A percentile compares a stretch with the other conserved stretches of the same genome.
These are phyloP conservation scores for Yponomeuta evonymella DNA, from an alignment of 2,888 invertebrate species.

Conservation along the genomic window DNA sequence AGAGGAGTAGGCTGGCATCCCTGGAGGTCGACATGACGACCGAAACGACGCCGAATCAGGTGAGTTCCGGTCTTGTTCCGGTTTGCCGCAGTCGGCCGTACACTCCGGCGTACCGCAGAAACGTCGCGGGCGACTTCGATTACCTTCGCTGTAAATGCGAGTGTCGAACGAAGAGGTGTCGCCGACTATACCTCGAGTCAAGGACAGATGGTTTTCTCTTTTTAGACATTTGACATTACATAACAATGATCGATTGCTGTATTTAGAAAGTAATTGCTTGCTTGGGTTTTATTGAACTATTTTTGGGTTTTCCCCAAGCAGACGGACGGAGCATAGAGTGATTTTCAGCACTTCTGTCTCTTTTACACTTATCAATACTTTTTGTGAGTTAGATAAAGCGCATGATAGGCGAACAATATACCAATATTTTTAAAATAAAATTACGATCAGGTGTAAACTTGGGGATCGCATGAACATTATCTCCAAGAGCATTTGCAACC, in stretches of 20 bases:
- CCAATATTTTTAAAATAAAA: too few relatives aligned
- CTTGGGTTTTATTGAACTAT: background rate
- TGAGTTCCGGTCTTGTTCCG: conserved; percentile 28
- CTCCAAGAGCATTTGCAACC: too few relatives aligned
- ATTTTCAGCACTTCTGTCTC: background rate
- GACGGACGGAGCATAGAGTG: background rate
- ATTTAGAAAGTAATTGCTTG: background rate
- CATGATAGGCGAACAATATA: background rate
- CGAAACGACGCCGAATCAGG: conserved; percentile 72
- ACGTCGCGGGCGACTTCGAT: background rate
- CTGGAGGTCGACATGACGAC: conserved; percentile 66
- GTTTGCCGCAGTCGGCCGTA: conserved; percentile 12
- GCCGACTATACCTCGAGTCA: background rate
- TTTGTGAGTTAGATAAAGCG: background rate
- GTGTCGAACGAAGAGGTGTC: conserved; percentile 14
- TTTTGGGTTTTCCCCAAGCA: background rate
- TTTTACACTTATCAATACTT: background rate
- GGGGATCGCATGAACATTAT: too few relatives aligned
- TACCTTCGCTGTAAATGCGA: background rate
- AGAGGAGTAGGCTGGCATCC: conserved; percentile 56
- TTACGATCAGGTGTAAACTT: too few relatives aligned
- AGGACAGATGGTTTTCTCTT: background rate
- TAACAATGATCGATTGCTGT: background rate
- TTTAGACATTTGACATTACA: conserved; percentile 3
- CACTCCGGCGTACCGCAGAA: background rate